These are phyloP conservation scores for Scarus forsteni DNA, from an alignment of 2,797 vertebrate species.

Conservation along the genomic window DNA sequence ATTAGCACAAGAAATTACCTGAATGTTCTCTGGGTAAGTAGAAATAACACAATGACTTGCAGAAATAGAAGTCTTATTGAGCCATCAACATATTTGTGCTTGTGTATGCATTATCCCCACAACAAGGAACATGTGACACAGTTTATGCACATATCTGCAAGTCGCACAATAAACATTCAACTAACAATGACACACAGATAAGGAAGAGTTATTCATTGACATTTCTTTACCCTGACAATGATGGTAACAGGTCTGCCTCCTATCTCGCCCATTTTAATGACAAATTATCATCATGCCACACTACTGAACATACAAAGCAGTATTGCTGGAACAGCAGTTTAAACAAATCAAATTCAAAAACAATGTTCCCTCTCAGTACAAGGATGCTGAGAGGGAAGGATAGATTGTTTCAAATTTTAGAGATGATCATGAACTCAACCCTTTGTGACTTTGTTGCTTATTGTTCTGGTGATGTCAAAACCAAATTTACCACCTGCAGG, in stretches of 20 bases:
- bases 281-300: background rate
- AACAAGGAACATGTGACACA: constrained; percentile 1
- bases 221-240: background rate
- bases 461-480: background rate
- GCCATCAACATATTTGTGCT: background rate
- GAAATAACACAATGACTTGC: constrained; percentile 29
- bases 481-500: background rate
- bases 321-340: background rate
- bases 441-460: background rate
- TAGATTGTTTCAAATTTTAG: too few relatives aligned
- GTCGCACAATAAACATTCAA: constrained; percentile 6
- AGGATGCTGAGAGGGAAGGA: too few relatives aligned
- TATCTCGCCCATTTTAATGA: background rate
- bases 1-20: constrained; percentile 4
- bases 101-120: background rate
- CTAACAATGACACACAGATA: constrained; percentile 17
- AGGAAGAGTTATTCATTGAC: background rate
- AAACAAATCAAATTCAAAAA: background rate
- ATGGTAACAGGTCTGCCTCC: background rate
- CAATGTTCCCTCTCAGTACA: too few relatives aligned
- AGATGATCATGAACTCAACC: constrained; percentile 8
- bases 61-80: constrained; percentile 10
- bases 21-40: constrained; percentile 3
- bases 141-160: background rate
- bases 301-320: background rate